Conservation (phyloP, 1,140 invertebrate genomes). For the Ostrea edulis region DNA sequence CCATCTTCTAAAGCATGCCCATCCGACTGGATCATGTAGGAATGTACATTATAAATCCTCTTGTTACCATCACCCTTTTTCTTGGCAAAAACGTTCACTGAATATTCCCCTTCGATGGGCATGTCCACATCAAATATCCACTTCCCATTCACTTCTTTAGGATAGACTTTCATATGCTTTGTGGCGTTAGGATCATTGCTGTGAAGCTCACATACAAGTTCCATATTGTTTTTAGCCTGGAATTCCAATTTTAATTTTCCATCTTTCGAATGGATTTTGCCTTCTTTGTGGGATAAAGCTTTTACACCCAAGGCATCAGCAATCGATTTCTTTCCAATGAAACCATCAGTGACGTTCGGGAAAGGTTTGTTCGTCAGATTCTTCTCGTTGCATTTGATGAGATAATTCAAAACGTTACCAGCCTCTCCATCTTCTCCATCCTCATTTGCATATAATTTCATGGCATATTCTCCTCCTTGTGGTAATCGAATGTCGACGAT, state of each 20-base stretch:
- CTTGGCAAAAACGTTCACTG: conserved; percentile 74
- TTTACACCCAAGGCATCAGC: conserved; percentile 68
- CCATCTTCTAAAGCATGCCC: conserved; percentile 58
- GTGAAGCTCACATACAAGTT: conserved; percentile 74
- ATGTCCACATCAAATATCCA: conserved; percentile 74
- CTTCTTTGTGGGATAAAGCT: conserved; percentile 66
- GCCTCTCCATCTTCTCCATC: conserved; percentile 69
- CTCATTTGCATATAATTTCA: conserved; percentile 74
- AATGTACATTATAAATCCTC: conserved; percentile 73
- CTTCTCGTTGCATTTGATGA: conserved; percentile 67
- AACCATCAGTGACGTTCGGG: conserved; percentile 72
- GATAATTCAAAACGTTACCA: conserved; percentile 75
- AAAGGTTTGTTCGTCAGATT: conserved; percentile 66
- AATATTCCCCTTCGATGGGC: conserved; percentile 73
- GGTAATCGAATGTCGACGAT: conserved; percentile 72
- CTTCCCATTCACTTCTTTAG: conserved; percentile 63
- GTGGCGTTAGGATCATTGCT: conserved; percentile 68
- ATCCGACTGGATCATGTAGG: conserved; percentile 72
- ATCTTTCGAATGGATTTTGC: conserved; percentile 62
- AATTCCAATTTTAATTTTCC: conserved; percentile 67
- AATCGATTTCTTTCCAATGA: conserved; percentile 66
- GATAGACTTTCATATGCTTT: conserved; percentile 62
- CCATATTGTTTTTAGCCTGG: conserved; percentile 64
- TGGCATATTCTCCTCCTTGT: conserved; percentile 74
- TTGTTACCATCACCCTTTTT: conserved; percentile 62